Base-by-base conservation (phyloP, 1,140 invertebrate genomes). In the Platyscapa corneri region DNA sequence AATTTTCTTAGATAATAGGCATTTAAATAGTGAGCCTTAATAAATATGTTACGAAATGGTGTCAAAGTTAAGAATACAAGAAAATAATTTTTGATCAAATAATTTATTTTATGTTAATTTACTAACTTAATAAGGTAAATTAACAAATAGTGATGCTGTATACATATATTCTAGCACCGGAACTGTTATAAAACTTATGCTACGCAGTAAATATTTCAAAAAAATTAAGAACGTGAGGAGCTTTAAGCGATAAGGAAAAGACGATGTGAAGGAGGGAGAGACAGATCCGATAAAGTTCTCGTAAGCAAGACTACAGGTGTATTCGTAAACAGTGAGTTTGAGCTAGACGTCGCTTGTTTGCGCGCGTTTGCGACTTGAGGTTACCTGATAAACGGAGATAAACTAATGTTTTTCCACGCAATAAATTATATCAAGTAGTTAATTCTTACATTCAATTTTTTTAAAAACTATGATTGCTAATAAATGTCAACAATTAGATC, bases 361-460 rank as follows among this genome's bases (percentile, higher is more conserved):
- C 16, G 3, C 10, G 30, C 75, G 42, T 37, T 56, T 32, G 39
- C 46, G 49, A 32, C n/a, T 53, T 14, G 70, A 78, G 46, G 32
- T 78, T 39, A 86, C 46, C 39, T 23, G 83, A 86, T 88, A 88
- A 87, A 81, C 49, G 60, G 72, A 83, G 84, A 87, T 89, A 86
- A 84, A 85, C 0, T 76, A 42, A 82, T 42, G 16, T 65, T 77
- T 80, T 10, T 46, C 56, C 32, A 78, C n/a, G 27, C 76, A 3
- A 78, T 5, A 10, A 60, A 42, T 8, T 16, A 60, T 78, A 78
- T 78, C n/a, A 37, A 78, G 23, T 78, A 34, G 32, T 60, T 14
- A n/a, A 60, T 20, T n/a, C 5, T 60, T 53, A 8, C 27, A 8
- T 76, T 32, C 5, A 32, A 53, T 76, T 60, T 78, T 39, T 12